Base-by-base conservation (phyloP, 1,140 invertebrate genomes). In the Manduca sexta region DNA sequence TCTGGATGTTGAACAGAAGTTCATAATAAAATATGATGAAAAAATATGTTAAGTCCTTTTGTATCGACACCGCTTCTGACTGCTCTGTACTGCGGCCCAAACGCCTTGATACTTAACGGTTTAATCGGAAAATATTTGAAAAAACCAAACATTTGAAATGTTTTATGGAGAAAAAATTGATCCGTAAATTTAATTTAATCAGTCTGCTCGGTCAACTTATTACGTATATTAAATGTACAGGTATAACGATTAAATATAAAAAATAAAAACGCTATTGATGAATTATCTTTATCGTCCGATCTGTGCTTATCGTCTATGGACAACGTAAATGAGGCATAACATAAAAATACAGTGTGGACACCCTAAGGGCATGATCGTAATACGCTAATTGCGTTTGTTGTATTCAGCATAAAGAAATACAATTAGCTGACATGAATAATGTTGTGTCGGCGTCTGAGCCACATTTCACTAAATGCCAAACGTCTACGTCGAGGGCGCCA, bases 11-110 rank as follows among this genome's bases (percentile, higher is more conserved):
- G 76, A 80, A 77, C 79, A 85, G 78, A 81, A 84, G 76, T 82
- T 83, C 79, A 83, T 83, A 82, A 85, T 83, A 83, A 83, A 83
- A 83, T 83, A 85, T 82, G 69, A 78, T 72, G 73, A 85, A 85
- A 83, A 84, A 85, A 80, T 78, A 81, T 72, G 75, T 76, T 80
- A 80, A 85, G 79, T 85, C 79, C 82, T 83, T 85, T 85, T 83
- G 79, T 83, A 85, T 83, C 72, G 67, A 73, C n/a, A n/a, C 75
- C 74, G 77, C 69, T 69, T 72, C 66, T 79, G 64, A 74, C 69
- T 75, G 69, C 66, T 58, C 43, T 60, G 26, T 42, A 64, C 55
- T 52, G 33, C 49, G 61, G 58, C 37, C 49, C 43, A 68, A 54
- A 12, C 29, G 13, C 75, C 54, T 84, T 83, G 76, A 83, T 78